phyloP scores from a whole-genome alignment of 2,113 vertebrate species.

The Mesoclemmys tuberculata region DNA sequence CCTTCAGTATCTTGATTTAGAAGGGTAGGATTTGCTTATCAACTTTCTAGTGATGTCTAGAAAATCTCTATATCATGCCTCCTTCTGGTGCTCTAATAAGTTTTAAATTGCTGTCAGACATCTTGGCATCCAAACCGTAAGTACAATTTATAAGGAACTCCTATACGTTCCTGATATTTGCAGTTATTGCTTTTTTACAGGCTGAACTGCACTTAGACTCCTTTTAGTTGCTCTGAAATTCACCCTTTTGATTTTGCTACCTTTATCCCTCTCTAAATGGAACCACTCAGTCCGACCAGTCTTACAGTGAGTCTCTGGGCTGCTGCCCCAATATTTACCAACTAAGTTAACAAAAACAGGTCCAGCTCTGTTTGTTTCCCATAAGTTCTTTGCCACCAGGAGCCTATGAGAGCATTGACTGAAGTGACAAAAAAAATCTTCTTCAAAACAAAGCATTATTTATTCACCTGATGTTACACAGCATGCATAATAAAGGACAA shows the following conservation, averaged over 20 bases:
- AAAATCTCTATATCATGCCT: background rate
- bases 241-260: background rate
- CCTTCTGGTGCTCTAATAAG: background rate
- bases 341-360: background rate
- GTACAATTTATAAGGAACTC: background rate
- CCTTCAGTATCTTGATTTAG: background rate
- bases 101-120: background rate
- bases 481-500: background rate
- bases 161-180: too few species aligned
- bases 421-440: background rate
- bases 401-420: background rate
- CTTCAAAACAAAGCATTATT: background rate
- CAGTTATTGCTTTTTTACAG: background rate
- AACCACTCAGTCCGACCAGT: fast-evolving
- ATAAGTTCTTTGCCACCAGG: background rate
- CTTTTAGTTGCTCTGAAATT: background rate
- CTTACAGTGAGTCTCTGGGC: background rate
- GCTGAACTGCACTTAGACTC: background rate
- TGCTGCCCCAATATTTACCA: background rate
- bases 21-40: background rate
- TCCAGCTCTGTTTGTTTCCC: background rate
- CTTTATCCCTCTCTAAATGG: background rate
- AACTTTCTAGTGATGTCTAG: background rate
- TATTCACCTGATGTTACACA: background rate
- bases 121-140: background rate